Percentiles rank a stretch among this genome's conserved stretches.
Conservation (phyloP, 1,140 invertebrate genomes). For the Drosophila kepulauana region DNA sequence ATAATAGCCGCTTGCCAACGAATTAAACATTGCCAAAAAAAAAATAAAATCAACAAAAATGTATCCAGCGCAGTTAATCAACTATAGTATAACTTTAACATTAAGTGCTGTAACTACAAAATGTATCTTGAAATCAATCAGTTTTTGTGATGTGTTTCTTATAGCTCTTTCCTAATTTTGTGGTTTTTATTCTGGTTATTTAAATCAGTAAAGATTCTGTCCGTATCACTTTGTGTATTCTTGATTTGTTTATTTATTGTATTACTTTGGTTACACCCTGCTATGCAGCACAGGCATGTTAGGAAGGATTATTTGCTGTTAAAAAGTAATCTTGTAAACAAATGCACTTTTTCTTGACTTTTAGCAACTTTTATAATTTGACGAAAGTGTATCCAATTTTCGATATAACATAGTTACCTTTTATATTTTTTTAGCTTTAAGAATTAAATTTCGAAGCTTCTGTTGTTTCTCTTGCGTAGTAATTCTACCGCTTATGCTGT, state of each 20-base stretch:
- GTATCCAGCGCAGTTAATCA: conserved; percentile 31
- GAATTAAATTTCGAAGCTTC: conserved; percentile 8
- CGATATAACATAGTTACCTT: neutral
- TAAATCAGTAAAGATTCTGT: neutral
- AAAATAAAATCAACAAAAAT: conserved; percentile 55
- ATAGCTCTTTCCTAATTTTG: conserved; percentile 36
- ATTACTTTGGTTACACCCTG: too few species aligned
- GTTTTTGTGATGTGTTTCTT: conserved; percentile 26
- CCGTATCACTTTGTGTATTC: too few species aligned
- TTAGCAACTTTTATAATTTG: too few species aligned
- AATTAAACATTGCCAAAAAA: conserved; percentile 45
- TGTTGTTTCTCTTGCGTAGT: conserved; percentile 12
- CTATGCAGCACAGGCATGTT: too few species aligned
- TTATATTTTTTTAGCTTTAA: conserved; percentile 9
- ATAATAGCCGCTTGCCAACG: conserved; percentile 39
- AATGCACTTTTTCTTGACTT: too few species aligned
- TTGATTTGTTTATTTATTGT: too few species aligned
- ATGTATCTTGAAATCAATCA: conserved; percentile 40
- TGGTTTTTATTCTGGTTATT: conserved; percentile 26
- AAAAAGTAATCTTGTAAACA: too few species aligned
- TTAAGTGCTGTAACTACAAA: neutral
- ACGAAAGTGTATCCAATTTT: too few species aligned
- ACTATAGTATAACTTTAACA: neutral
- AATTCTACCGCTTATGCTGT: conserved; percentile 16
- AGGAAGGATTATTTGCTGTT: too few species aligned